Evolutionary conservation across 1,140 invertebrate genomes (phyloP).

Genomic region (Drosophila fuyamai): DNA sequence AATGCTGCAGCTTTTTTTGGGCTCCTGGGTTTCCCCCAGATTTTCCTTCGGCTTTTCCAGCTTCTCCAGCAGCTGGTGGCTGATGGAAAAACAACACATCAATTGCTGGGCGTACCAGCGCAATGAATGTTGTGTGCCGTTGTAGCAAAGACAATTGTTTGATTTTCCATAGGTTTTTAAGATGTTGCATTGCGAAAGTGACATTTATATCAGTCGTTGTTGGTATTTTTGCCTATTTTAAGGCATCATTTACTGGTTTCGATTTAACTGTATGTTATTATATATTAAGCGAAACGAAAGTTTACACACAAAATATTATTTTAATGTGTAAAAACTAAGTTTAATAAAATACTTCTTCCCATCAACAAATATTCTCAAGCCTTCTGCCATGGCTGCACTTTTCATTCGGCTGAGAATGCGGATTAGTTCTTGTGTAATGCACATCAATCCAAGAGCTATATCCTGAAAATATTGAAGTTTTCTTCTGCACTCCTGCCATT

Average conservation of each 20-base stretch:
- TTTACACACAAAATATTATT: no score
- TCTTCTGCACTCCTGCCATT: conserved; percentile 10
- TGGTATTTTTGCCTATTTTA: no score
- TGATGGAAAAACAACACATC: conserved; percentile 52
- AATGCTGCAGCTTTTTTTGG: conserved; percentile 41
- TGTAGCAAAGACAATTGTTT: conserved; percentile 78
- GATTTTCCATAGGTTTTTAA: conserved; percentile 74
- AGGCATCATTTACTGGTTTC: no score
- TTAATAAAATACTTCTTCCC: no score
- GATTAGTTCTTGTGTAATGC: conserved; percentile 72
- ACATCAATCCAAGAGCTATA: conserved; percentile 61
- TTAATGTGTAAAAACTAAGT: no score
- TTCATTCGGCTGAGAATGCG: conserved; percentile 53
- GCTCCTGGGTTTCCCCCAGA: not conserved
- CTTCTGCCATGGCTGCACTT: conserved; percentile 60
- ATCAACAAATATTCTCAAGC: not conserved
- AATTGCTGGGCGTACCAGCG: conserved; percentile 52
- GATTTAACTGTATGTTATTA: no score
- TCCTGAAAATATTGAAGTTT: conserved; percentile 43
- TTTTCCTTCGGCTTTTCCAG: conserved; percentile 18
- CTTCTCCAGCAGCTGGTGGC: conserved; percentile 27
- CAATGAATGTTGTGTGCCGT: conserved; percentile 61
- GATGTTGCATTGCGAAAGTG: not conserved
- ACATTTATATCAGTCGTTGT: no score
- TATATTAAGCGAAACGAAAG: no score